Base-by-base conservation (phyloP, 2,888 invertebrate genomes). In the Arctia plantaginis region DNA sequence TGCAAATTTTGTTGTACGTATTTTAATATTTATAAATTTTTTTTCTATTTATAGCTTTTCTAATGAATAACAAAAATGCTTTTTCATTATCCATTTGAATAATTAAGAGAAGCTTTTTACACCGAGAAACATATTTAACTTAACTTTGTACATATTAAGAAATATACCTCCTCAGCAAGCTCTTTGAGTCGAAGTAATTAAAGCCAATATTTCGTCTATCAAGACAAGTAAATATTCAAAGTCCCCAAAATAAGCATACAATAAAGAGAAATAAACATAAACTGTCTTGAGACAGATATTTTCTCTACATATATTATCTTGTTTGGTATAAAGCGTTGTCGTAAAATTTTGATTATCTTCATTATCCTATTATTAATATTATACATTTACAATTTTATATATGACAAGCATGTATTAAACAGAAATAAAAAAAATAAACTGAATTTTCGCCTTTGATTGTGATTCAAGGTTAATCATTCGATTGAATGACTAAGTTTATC, bases 181-280 rank as follows among this genome's bases (percentile, higher is more conserved):
- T 47, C 47, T 47, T 20, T 20, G 15, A 47, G 23, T 51, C 23
- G 23, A 23, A 51, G 23, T 51, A 23, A 51, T 23, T 47, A 47
- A 51, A 51, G 23, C 20, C 51, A 4, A 8, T 10, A 23, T 51
- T 23, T 23, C 51, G 23, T 12, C n/a, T 55, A n/a, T 55, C 55
- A n/a, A 55, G 55, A 55, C 55, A 55, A 55, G 59, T 59, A 59
- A 59, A 59, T 59, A 59, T 27, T 59, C 59, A 59, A 59, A 59
- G 59, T 4, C n/a, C 27, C 27, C 47, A 47, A 47, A 18, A 47
- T 3, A 47, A 47, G 41, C 18, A 47, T 3, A 55, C 15, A 59
- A 59, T 27, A 27, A 59, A 27, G 55, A 55, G n/a, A 27, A n/a
- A 59, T 55, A 23, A 55, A 0, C 13, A 27, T 27, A 55, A 55